phyloP scores from a whole-genome alignment of 1,140 invertebrate species.

The Danaus plexippus region DNA sequence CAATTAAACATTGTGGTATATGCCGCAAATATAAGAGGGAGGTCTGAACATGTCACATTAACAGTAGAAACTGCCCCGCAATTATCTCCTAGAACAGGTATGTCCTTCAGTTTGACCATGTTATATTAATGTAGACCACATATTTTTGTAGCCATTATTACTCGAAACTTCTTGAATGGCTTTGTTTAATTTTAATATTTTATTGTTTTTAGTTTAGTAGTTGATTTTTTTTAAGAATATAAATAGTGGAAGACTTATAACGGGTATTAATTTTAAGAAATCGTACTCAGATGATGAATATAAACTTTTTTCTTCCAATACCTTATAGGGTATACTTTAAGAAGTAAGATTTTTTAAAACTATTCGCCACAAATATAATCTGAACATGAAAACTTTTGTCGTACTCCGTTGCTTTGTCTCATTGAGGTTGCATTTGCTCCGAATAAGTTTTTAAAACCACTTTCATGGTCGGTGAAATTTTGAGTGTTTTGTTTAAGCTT shows the following conservation, averaged over 20 bases:
- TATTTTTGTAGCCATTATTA: too few relatives aligned
- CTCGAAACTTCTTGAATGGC: neutral
- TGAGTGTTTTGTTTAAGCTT: conserved; percentile 16
- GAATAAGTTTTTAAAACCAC: conserved; percentile 21
- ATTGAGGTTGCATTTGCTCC: conserved; percentile 18
- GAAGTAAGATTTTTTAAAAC: too few relatives aligned
- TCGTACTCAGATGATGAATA: too few relatives aligned
- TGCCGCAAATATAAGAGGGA: conserved; percentile 76
- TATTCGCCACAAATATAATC: neutral
- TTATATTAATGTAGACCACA: too few relatives aligned
- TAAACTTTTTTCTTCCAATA: too few relatives aligned
- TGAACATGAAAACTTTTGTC: conserved; percentile 16
- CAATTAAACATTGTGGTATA: conserved; percentile 73
- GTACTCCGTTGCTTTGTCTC: conserved; percentile 12
- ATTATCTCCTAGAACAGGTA: conserved; percentile 50
- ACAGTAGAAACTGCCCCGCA: conserved; percentile 66
- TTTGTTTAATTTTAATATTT: too few relatives aligned
- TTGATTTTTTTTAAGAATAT: too few relatives aligned
- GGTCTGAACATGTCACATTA: conserved; percentile 72
- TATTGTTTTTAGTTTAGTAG: too few relatives aligned
- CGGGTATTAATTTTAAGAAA: too few relatives aligned
- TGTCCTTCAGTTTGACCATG: conserved; percentile 5
- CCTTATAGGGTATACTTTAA: too few relatives aligned
- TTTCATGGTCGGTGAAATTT: conserved; percentile 23
- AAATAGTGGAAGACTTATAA: too few relatives aligned